Evolutionary conservation across 2,888 invertebrate genomes (phyloP).

Genomic region (Aleiodes testaceus): DNA sequence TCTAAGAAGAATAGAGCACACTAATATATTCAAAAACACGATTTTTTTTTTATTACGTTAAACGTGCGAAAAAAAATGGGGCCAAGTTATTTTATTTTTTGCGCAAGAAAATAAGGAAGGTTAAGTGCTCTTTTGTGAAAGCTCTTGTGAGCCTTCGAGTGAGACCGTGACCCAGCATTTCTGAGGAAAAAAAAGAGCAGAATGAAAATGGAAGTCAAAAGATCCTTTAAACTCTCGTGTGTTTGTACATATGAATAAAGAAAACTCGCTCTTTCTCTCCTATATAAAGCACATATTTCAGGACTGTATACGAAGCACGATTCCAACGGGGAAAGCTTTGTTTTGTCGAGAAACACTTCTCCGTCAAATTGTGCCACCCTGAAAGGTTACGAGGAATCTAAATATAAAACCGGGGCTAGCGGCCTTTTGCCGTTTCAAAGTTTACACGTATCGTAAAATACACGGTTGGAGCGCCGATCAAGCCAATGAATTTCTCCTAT

Average conservation of each 20-base stretch:
- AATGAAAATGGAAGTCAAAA: constrained; percentile 16
- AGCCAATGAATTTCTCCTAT: no score
- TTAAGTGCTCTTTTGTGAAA: constrained; percentile 38
- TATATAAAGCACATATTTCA: constrained; percentile 2
- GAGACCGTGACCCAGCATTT: constrained; percentile 38
- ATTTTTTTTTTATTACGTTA: background rate
- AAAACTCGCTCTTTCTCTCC: background rate
- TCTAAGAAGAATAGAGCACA: no score
- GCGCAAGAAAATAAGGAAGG: constrained; percentile 42
- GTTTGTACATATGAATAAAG: constrained; percentile 9
- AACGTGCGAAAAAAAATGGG: constrained; percentile 39
- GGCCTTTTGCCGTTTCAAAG: constrained; percentile 38
- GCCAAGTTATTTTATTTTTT: constrained; percentile 42
- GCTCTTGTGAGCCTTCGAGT: constrained; percentile 39
- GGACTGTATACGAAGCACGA: background rate
- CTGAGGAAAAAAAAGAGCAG: constrained; percentile 10
- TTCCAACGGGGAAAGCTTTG: constrained; percentile 21
- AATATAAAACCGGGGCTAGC: constrained; percentile 40
- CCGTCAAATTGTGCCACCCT: constrained; percentile 38
- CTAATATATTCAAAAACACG: constrained; percentile 15
- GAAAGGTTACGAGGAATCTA: constrained; percentile 43
- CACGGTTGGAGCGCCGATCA: no score
- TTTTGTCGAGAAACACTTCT: constrained; percentile 40
- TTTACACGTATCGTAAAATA: constrained; percentile 1
- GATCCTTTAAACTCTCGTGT: constrained; percentile 3